Conservation (phyloP, 2,888 invertebrate genomes). For the Cheiracanthium punctorium region DNA sequence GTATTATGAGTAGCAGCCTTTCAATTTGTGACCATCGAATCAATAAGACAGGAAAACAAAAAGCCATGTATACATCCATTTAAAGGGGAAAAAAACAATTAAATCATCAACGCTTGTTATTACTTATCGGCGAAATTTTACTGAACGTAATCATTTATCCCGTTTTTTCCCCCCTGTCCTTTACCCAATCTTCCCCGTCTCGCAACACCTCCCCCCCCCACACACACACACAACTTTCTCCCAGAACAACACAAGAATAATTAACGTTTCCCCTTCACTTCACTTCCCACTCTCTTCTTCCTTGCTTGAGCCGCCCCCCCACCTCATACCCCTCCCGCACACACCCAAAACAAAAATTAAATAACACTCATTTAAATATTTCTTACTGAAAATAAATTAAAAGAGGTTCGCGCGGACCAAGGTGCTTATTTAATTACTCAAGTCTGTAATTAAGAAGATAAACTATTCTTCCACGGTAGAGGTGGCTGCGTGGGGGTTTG, state of each 20-base stretch:
- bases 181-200: not conserved
- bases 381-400: conserved; percentile 56
- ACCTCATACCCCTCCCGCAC: too few relatives aligned
- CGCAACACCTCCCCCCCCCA: too few relatives aligned
- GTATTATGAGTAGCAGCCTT: too few relatives aligned
- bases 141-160: conserved; percentile 1
- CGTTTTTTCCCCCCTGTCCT: not conserved
- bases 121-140: not conserved
- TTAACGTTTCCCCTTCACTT: conserved; percentile 28
- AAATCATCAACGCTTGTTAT: not conserved
- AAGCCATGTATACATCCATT: too few relatives aligned
- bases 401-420: not conserved
- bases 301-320: too few relatives aligned
- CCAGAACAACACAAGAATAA: conserved; percentile 27
- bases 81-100: too few relatives aligned
- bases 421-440: conserved; percentile 61
- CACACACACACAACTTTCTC: too few relatives aligned
- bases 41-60: too few relatives aligned
- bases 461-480: conserved; percentile 15
- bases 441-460: conserved; percentile 60
- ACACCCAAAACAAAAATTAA: conserved; percentile 21
- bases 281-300: not conserved
- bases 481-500: not conserved
- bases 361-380: conserved; percentile 64
- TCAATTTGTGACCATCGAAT: too few relatives aligned